Evolutionary conservation across 2,113 vertebrate genomes (phyloP).

Genomic region (Atlantisia rogersi): DNA sequence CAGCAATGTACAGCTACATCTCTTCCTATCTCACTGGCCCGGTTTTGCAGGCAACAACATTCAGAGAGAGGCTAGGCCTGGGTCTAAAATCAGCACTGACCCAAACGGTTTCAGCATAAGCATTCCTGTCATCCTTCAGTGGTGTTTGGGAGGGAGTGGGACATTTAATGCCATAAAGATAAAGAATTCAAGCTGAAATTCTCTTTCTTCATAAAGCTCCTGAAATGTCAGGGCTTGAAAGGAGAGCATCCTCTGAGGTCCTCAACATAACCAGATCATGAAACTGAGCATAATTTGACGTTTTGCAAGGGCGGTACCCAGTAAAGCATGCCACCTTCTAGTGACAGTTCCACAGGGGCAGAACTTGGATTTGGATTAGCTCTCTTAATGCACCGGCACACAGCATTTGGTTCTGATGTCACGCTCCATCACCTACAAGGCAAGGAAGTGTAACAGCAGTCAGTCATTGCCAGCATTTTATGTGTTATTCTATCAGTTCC

Average conservation of each 20-base stretch:
- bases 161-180: background rate
- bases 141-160: background rate
- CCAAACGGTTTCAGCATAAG: background rate
- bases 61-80: background rate
- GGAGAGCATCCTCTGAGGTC: fast-evolving
- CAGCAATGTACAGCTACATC: background rate
- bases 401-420: background rate
- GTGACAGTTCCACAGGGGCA: background rate
- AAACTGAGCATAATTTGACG: background rate
- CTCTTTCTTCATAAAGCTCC: background rate
- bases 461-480: background rate
- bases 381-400: background rate
- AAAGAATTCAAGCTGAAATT: background rate
- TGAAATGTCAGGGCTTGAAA: background rate
- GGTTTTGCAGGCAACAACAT: background rate
- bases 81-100: background rate
- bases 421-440: background rate
- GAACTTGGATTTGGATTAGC: background rate
- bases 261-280: background rate
- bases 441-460: background rate
- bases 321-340: background rate
- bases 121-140: background rate
- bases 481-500: background rate
- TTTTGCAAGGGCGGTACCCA: background rate
- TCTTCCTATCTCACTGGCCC: background rate